Evolutionary conservation across 2,113 vertebrate genomes (phyloP), one percentile per base, ranked within the genome.

Genomic region (Zosterops hypoxanthus): DNA sequence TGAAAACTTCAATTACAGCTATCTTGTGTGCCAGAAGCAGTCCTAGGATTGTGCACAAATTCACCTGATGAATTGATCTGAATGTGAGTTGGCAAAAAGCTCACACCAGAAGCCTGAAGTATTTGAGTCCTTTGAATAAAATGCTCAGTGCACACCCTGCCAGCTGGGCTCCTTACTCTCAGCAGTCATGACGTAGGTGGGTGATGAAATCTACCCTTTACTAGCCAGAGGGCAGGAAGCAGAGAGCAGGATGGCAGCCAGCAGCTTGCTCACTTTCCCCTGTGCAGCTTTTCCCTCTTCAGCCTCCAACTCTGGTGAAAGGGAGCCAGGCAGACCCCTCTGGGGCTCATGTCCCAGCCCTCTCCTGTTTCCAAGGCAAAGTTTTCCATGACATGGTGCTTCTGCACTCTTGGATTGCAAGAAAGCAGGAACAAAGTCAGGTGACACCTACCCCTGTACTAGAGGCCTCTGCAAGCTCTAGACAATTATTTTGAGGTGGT

Each of bases 201-300:
- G 28, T 86, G 82, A 90, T 82, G 84, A 94, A 95, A 90, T 80
- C 46, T 34, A 73, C n/a, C 25, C 29, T 69, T 23, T 79, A 19
- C 50, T 69, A 94, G 52, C 61, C 70, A 91, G 70, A 86, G 75
- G 55, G 29, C 71, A 82, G 82, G 39, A 83, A 41, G 68, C 88
- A 88, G 59, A 42, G 73, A 29, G 39, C 1, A 8, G 86, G 59
- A 56, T 42, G 28, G 59, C 56, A 80, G 90, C 87, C 79, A 90
- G 78, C 56, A 70, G 26, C 77, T 70, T 3, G 4, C 52, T 91
- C 11, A 16, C n/a, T 72, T 81, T 57, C 10, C 33, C 0, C 0
- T 29, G 11, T 39, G 33, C 22, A 13, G 3, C 19, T 57, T 65
- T 47, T 18, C 10, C 16, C 11, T 6, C 25, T 57, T 50, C 56